Conservation (phyloP, 2,797 vertebrate species). For the Poeciliopsis gracilis region DNA sequence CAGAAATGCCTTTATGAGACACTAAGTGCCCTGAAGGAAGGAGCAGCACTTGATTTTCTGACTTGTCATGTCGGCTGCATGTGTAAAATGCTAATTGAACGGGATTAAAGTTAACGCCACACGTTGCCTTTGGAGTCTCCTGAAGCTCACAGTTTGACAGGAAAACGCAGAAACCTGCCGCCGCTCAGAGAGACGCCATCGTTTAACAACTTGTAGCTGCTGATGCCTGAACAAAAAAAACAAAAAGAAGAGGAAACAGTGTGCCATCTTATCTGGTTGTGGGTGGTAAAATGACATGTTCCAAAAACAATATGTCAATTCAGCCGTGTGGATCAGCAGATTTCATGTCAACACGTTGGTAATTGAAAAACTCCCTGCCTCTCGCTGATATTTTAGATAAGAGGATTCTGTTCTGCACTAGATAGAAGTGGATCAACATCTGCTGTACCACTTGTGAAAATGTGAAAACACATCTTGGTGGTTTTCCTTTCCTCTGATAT, state of each 20-base stretch:
- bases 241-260: constrained; percentile 12
- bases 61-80: not conserved
- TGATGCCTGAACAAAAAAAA: constrained; percentile 11
- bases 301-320: constrained; percentile 42
- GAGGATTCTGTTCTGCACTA: constrained; percentile 15
- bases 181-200: not conserved
- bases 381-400: constrained; percentile 2
- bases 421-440: constrained; percentile 30
- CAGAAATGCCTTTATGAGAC: not conserved
- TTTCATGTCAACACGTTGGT: not conserved
- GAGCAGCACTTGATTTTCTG: not conserved
- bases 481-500: constrained; percentile 2
- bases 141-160: not conserved
- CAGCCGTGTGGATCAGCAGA: constrained; percentile 23
- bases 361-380: not conserved
- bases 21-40: not conserved
- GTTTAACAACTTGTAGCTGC: constrained; percentile 14
- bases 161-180: not conserved
- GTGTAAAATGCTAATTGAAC: not conserved
- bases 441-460: constrained; percentile 34
- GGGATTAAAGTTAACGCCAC: not conserved
- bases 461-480: not conserved
- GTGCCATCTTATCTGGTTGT: constrained; percentile 26
- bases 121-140: not conserved
- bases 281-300: constrained; percentile 32